phyloP scores from a whole-genome alignment of 2,888 invertebrate species.

The Epirrhoe alternata region DNA sequence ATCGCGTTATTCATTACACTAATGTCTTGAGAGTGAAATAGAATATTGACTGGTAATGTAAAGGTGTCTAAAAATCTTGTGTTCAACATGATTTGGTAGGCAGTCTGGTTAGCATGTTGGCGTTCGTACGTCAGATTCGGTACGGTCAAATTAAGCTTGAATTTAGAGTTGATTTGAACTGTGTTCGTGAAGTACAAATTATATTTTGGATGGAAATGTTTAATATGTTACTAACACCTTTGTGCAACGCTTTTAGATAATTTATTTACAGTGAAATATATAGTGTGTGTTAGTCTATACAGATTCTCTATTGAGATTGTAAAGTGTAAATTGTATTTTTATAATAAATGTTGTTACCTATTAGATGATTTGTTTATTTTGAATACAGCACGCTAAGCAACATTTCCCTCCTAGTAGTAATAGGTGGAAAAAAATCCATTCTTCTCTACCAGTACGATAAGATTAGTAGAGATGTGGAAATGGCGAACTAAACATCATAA shows the following conservation, averaged over 20 bases:
- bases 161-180: constrained; percentile 7
- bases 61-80: too few species aligned
- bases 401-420: too few species aligned
- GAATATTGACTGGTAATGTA: too few species aligned
- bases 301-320: constrained; percentile 78
- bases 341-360: constrained; percentile 67
- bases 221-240: constrained; percentile 28
- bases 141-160: constrained; percentile 1
- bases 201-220: constrained; percentile 45
- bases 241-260: constrained; percentile 58
- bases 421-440: too few species aligned
- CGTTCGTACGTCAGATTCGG: background rate
- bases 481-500: too few species aligned
- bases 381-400: background rate
- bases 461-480: too few species aligned
- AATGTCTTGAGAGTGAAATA: too few species aligned
- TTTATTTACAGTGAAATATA: constrained; percentile 59
- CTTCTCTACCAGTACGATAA: too few species aligned
- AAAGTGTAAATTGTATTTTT: constrained; percentile 72
- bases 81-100: background rate
- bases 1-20: too few species aligned
- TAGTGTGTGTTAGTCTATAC: constrained; percentile 63
- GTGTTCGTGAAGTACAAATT: constrained; percentile 55
- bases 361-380: constrained; percentile 10
- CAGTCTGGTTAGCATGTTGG: background rate